These are phyloP conservation scores for Emydoidea blandingii DNA, from an alignment of 2,797 vertebrate genomes.

Conservation along the genomic window DNA sequence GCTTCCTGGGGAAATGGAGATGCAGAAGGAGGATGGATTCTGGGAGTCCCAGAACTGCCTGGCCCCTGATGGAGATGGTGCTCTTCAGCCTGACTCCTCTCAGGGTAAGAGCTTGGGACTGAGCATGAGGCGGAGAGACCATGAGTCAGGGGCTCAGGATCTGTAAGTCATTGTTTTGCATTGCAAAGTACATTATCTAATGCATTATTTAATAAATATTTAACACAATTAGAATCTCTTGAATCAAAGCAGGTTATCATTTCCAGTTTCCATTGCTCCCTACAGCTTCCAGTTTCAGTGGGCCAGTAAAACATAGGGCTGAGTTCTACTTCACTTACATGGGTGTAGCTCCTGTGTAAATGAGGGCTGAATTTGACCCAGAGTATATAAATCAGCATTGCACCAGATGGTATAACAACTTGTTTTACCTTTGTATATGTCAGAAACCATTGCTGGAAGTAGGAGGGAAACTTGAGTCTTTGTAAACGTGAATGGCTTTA, in stretches of 20 bases:
- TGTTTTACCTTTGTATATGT: not conserved
- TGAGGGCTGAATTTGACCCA: not conserved
- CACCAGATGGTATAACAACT: conserved; percentile 1
- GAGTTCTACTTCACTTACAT: not conserved
- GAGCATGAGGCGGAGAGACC: too few species aligned
- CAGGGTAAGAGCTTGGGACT: not conserved
- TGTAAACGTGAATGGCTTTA: conserved; percentile 10
- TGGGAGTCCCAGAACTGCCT: not conserved
- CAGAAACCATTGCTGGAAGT: conserved; percentile 18
- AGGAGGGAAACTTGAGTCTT: not conserved
- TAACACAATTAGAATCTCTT: conserved; percentile 13
- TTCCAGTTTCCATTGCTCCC: not conserved
- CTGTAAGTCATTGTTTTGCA: not conserved
- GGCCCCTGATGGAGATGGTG: not conserved
- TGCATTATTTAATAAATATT: not conserved
- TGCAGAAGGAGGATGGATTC: not conserved
- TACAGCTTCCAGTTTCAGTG: not conserved
- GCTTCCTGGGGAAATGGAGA: not conserved
- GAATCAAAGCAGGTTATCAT: not conserved
- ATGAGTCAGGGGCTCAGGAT: not conserved
- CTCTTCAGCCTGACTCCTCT: not conserved
- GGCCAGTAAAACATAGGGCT: not conserved
- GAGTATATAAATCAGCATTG: not conserved
- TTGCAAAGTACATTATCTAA: not conserved
- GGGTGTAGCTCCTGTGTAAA: not conserved